Evolutionary conservation across 2,888 invertebrate species (phyloP).

Genomic region (Rhimphoctona megacephalus): DNA sequence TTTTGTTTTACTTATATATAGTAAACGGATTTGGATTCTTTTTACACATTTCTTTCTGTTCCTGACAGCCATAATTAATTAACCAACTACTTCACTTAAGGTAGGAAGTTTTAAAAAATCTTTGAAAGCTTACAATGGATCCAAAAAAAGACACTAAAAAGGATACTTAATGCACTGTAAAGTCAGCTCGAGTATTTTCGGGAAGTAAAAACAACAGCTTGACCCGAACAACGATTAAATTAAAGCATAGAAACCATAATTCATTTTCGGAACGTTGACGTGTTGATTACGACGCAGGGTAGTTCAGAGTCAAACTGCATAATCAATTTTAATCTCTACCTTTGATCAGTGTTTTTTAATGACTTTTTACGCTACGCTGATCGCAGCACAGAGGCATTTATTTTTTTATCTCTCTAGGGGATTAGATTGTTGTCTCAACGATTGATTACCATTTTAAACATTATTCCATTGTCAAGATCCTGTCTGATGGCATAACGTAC

Average conservation of each 20-base stretch:
- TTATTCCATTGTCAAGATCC: neutral
- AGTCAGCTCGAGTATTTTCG: neutral
- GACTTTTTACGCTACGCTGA: slow-evolving; percentile 30
- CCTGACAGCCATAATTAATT: neutral
- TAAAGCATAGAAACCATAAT: slow-evolving; percentile 10
- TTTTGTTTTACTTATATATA: no score
- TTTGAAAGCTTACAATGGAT: neutral
- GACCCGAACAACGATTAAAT: slow-evolving; percentile 18
- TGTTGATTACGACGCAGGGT: slow-evolving; percentile 31
- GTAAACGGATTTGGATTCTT: neutral
- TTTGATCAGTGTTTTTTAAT: slow-evolving; percentile 19
- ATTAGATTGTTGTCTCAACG: slow-evolving; percentile 24
- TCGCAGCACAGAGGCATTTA: slow-evolving; percentile 8
- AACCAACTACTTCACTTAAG: neutral
- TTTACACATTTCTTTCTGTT: neutral
- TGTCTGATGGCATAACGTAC: neutral
- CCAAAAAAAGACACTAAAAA: neutral
- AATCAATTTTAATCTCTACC: slow-evolving; percentile 30
- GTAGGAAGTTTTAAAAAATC: neutral
- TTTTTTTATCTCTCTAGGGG: slow-evolving; percentile 16
- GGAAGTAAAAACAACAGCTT: neutral
- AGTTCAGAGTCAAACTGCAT: slow-evolving; percentile 22
- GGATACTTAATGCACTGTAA: neutral
- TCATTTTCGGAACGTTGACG: slow-evolving; percentile 30
- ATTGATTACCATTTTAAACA: slow-evolving; percentile 34